Base-by-base conservation (phyloP, 1,140 invertebrate species). In the Drosophila grimshawi region DNA sequence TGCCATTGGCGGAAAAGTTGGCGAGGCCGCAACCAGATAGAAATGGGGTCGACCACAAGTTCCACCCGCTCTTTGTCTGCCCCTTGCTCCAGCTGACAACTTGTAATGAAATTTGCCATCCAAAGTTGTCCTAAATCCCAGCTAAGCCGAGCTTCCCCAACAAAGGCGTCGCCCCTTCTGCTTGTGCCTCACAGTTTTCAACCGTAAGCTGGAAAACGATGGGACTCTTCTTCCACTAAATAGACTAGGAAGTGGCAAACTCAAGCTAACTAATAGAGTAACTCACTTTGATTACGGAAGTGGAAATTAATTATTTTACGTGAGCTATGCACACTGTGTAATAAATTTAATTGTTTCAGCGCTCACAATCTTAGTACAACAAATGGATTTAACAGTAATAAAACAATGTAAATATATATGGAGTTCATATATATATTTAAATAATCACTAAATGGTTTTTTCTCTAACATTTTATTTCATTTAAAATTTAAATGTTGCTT, bases 271-370 rank as follows among this genome's bases (percentile, higher is more conserved):
- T 69, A 74, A 74, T 49, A 45, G 59, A 62, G 65, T 51, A 75
- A 63, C 72, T 69, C 52, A 70, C 61, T 82, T 82, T 86, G 79
- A 75, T 77, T 79, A 76, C 81, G 79, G 72, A 82, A 80, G 76
- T 49, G 83, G 55, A 86, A 86, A 86, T 88, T 88, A 86, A 86
- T 86, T 86, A 86, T 81, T 86, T 86, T 88, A 69, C 83, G 77
- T 80, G 76, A 63, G 52, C 60, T 74, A 62, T 76, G 49, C 83
- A 86, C 82, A 86, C 74, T 86, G 82, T 88, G 79, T 80, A 52
- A 69, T 72, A 80, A 59, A 80, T 76, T 62, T 52, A 52, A 10
- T 29, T 45, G 39, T 32, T 43, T 37, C 56, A 51, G 37, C 55
- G 43, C 43, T 49, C 37, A 49, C 68, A 43, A 32, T 35, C 56